phyloP scores from a whole-genome alignment of 2,888 invertebrate species.

The Ochropacha duplaris region DNA sequence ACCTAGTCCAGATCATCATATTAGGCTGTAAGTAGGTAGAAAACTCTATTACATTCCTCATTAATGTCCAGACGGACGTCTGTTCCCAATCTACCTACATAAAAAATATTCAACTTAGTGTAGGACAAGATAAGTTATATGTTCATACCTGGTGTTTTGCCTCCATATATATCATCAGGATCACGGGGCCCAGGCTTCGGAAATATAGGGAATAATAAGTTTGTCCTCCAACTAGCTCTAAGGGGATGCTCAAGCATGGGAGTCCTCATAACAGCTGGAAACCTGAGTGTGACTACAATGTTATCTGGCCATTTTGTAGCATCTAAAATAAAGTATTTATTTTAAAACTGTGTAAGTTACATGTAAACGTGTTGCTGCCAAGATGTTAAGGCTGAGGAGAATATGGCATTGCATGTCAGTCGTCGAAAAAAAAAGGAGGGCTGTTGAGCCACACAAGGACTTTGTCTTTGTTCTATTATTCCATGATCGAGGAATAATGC shows the following conservation, averaged over 20 bases:
- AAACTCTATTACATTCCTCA: too few relatives aligned
- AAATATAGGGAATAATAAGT: slow-evolving; percentile 86
- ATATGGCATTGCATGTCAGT: too few relatives aligned
- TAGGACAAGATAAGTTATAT: slow-evolving; percentile 2
- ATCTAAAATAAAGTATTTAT: slow-evolving; percentile 41
- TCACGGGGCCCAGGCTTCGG: slow-evolving; percentile 87
- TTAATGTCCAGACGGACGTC: too few relatives aligned
- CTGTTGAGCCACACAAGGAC: too few relatives aligned
- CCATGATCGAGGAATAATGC: too few relatives aligned
- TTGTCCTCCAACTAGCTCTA: slow-evolving; percentile 86
- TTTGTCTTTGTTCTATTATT: too few relatives aligned
- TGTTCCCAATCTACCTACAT: too few relatives aligned
- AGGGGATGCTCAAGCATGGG: slow-evolving; percentile 68
- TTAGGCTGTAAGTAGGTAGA: too few relatives aligned
- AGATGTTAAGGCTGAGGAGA: too few relatives aligned
- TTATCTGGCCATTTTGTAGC: slow-evolving; percentile 75
- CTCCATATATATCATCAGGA: slow-evolving; percentile 68
- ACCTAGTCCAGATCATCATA: too few relatives aligned
- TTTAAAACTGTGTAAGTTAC: neutral
- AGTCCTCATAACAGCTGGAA: slow-evolving; percentile 85
- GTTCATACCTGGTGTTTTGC: slow-evolving; percentile 83
- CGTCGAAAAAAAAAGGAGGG: too few relatives aligned
- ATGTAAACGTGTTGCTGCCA: too few relatives aligned
- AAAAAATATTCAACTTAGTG: neutral
- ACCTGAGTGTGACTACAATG: slow-evolving; percentile 82